Conservation (phyloP, 1,140 invertebrate genomes). For the Stegodyphus dumicola region DNA sequence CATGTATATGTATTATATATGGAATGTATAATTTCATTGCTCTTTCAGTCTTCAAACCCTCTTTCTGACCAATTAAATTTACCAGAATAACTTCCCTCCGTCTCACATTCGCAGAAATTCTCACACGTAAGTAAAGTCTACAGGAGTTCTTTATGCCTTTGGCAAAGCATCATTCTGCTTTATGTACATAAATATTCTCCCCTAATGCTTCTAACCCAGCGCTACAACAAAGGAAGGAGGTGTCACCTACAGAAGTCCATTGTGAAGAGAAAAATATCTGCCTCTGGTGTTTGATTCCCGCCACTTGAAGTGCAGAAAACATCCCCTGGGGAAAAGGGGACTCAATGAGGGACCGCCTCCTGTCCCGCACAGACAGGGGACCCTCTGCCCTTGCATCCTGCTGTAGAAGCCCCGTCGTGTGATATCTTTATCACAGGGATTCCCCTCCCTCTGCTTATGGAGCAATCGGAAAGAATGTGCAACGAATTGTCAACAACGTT, state of each 20-base stretch:
- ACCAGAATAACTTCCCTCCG: not conserved
- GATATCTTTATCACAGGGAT: conserved; percentile 17
- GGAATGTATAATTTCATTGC: no score
- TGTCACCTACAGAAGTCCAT: conserved; percentile 22
- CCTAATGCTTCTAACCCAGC: not conserved
- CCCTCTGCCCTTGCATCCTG: no score
- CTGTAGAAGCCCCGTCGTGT: not conserved
- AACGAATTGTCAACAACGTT: no score
- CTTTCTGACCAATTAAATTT: not conserved
- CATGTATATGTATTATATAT: no score
- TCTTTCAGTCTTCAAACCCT: no score
- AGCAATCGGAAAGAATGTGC: no score
- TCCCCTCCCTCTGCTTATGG: not conserved
- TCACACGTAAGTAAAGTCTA: not conserved
- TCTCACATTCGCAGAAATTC: not conserved
- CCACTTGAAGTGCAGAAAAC: conserved; percentile 24
- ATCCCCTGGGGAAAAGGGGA: not conserved
- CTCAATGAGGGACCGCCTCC: not conserved
- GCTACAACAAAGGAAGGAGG: not conserved
- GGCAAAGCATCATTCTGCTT: not conserved
- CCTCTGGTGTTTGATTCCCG: conserved; percentile 26
- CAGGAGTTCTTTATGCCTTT: not conserved
- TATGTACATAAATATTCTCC: not conserved
- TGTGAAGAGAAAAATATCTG: conserved; percentile 15
- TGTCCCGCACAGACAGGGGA: conserved; percentile 17